Evolutionary conservation across 1,140 invertebrate species (phyloP), one percentile per base, ranked within the genome.

Genomic region (Metaphire vulgaris): DNA sequence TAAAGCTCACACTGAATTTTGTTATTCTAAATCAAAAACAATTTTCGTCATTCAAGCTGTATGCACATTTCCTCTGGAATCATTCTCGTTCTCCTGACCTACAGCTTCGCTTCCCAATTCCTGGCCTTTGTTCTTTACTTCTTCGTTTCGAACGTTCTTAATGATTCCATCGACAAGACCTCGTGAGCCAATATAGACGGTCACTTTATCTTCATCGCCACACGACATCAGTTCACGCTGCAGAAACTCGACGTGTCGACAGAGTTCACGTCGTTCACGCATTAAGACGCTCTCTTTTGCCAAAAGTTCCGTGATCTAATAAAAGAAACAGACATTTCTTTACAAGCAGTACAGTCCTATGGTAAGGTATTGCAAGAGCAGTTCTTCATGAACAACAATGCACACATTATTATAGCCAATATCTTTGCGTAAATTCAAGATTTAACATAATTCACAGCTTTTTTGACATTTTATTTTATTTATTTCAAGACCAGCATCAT

Each of bases 281-380:
- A 56, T 56, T 21, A 56, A 21, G 21, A 56, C 21, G 41, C 41
- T 56, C 41, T 56, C 41, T 56, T 56, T 56, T 6, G 6, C 21
- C 41, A 56, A 56, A 6, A 56, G 41, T 21, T 56, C 41, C 21
- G 6, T 6, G 1, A 29, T 21, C 29, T 34, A 33, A 0, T n/a
- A 73, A 33, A 68, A 64, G 34, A 69, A 66, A 71, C 68, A 72
- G 33, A n/a, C n/a, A n/a, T n/a, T n/a, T n/a, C n/a, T n/a, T n/a
- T n/a, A n/a, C n/a, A n/a, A n/a, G n/a, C n/a, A n/a, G n/a, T n/a
- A n/a, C n/a, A n/a, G n/a, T n/a, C n/a, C n/a, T n/a, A n/a, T n/a
- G n/a, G n/a, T n/a, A n/a, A n/a, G n/a, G n/a, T n/a, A n/a, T n/a
- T n/a, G n/a, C n/a, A n/a, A n/a, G n/a, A n/a, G n/a, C n/a, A n/a